Evolutionary conservation across 1,140 invertebrate species (phyloP), one percentile per base, ranked within the genome.

Genomic region (Patella vulgata): DNA sequence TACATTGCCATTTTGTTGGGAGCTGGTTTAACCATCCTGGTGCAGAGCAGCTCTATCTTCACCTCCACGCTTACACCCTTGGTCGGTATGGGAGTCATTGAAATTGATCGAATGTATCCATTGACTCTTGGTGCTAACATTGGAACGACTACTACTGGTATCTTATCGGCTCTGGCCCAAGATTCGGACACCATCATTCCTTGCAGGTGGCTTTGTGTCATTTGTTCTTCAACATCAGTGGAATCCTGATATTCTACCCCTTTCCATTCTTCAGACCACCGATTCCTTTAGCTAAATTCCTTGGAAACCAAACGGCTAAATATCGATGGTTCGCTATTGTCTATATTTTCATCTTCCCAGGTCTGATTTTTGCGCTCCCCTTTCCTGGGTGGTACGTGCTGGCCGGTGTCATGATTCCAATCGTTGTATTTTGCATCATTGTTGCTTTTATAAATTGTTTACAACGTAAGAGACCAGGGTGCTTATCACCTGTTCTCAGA

Each of bases 21-120:
- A 21, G 83, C 84, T 19, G 74, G 84, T 0, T 75, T 90, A 36
- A 90, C 89, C 12, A 85, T 90, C 36, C 70, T 90, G 30, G 85
- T 90, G 0, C 89, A 90, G 79, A 89, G 87, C 43, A 87, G 85
- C 61, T 89, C 88, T 19, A 87, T 90, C 28, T 90, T 90, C 74
- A 90, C 89, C 1, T 90, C 89, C 14, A 84, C 88, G 0, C 71
- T 90, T 8, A 90, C 88, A 6, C 89, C 89, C 1, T 78, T 90
- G 2, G 88, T 89, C 5, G 89, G 89, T 8, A 74, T 89, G 11
- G 89, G 89, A 0, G 83, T 90, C 25, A 85, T 90, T 14, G 81
- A 82, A 3, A 63, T 90, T 11, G 87, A 90, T 27, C 70, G 88
- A 43, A 86, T 89, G 68, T 90, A 90, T 75, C 88, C 89, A 0